Percentiles rank a stretch among this genome's conserved stretches.
These are phyloP conservation scores for Parnassius mnemosyne DNA, from an alignment of 2,888 invertebrate genomes.

Conservation along the genomic window DNA sequence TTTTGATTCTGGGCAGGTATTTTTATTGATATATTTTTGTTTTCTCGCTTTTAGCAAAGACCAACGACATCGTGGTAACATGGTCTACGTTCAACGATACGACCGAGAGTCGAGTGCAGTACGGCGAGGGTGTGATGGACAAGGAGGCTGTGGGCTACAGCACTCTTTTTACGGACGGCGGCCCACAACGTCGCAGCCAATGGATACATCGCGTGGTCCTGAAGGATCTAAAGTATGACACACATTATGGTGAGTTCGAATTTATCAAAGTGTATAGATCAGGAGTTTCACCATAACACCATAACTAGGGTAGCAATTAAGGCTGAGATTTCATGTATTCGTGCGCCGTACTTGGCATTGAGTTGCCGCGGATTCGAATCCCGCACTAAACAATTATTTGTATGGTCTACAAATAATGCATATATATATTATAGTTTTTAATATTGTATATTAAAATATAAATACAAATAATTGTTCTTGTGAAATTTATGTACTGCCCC, in stretches of 20 bases:
- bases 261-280: too few relatives aligned
- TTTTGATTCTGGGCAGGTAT: neutral
- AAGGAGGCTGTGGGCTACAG: constrained; percentile 79
- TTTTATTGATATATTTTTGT: neutral
- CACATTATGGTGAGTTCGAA: constrained; percentile 79
- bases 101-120: constrained; percentile 85
- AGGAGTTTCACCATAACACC: too few relatives aligned
- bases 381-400: too few relatives aligned
- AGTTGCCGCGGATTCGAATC: too few relatives aligned
- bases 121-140: constrained; percentile 83
- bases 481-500: too few relatives aligned
- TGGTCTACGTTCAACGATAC: constrained; percentile 90
- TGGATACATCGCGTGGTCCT: constrained; percentile 89
- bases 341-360: too few relatives aligned
- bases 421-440: too few relatives aligned
- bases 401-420: too few relatives aligned
- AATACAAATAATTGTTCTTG: too few relatives aligned
- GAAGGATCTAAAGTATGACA: constrained; percentile 79
- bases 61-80: constrained; percentile 87
- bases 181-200: constrained; percentile 81
- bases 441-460: too few relatives aligned
- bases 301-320: too few relatives aligned
- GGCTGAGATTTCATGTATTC: too few relatives aligned
- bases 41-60: constrained; percentile 71
- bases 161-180: constrained; percentile 87